A percentile compares a stretch with the other conserved stretches of the same genome.
Evolutionary conservation across 2,888 invertebrate genomes (phyloP).

Genomic region (Clitarchus hookeri): DNA sequence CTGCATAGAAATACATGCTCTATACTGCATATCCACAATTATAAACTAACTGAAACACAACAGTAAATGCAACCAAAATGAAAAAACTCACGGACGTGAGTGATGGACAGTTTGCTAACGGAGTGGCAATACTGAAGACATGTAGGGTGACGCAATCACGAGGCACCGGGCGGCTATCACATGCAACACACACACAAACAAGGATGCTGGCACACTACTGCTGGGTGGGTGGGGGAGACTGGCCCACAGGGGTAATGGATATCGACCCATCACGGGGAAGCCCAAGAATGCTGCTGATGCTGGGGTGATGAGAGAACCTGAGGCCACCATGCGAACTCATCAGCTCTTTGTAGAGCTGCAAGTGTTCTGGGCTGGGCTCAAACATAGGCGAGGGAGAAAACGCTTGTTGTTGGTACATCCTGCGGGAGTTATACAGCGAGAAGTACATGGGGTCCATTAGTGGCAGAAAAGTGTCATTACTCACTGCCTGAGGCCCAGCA

Average conservation of each 20-base stretch:
- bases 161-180: slow-evolving; percentile 14
- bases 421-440: slow-evolving; percentile 52
- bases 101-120: too few relatives aligned
- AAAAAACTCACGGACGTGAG: too few relatives aligned
- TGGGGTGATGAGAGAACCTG: slow-evolving; percentile 29
- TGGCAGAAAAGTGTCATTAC: slow-evolving; percentile 25
- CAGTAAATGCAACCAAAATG: too few relatives aligned
- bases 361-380: slow-evolving; percentile 57
- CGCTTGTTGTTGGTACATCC: slow-evolving; percentile 40
- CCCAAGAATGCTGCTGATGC: slow-evolving; percentile 42
- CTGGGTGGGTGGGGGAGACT: slow-evolving; percentile 52
- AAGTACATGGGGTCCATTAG: slow-evolving; percentile 52
- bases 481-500: slow-evolving; percentile 53
- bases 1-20: too few relatives aligned
- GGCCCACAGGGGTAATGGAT: slow-evolving; percentile 53
- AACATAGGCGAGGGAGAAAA: slow-evolving; percentile 52
- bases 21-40: too few relatives aligned
- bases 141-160: neutral
- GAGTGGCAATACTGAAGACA: too few relatives aligned
- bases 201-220: neutral
- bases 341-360: slow-evolving; percentile 62
- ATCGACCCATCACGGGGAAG: slow-evolving; percentile 53
- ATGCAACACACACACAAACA: neutral
- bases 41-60: too few relatives aligned
- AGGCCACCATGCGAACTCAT: slow-evolving; percentile 39